Base-by-base conservation (phyloP, 2,113 vertebrate species). In the Xenopus laevis region DNA sequence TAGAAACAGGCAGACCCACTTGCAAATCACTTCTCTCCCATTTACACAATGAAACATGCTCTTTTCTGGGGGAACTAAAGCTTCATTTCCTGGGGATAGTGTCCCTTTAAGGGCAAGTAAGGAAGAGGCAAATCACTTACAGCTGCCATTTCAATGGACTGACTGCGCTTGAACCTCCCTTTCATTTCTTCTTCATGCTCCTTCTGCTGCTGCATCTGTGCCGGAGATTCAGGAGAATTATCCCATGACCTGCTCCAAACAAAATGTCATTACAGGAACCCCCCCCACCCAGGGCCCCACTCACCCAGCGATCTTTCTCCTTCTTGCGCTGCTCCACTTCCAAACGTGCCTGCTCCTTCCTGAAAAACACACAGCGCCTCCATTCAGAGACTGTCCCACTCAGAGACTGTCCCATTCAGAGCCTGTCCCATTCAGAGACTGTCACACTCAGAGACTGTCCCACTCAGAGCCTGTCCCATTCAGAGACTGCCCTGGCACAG, bases 111-210 rank as follows among this genome's bases (percentile, higher is more conserved):
- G 8, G 6, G 33, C 33, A 40, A 40, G 8, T 4, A 3, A 40
- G 33, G 33, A 40, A 40, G 33, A 40, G 33, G 5, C 8, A 9
- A 40, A 40, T 40, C 33, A 88, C 94, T 91, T 82, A 95, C 94
- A 0, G 87, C 91, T 10, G 93, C 94, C 78, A 89, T 93, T 80
- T 92, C 92, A 18, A 92, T 91, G 68, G 92, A 89, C 68, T 92
- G 88, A 52, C 91, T 92, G 80, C 85, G 85, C 65, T 74, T 82
- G 1, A 89, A 81, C 30, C 87, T 84, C 62, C 89, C 88, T 74
- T 86, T 87, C 89, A 88, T 87, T 12, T 89, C 84, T 0, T 91
- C 91, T 77, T 92, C 88, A 20, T 87, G 90, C 69, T 92, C 90
- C 64, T 62, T 87, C 86, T 93, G 85, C 80, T 91, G 85, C 83